Conservation (phyloP, 1,140 invertebrate genomes). For the Euwallacea fornicatus region DNA sequence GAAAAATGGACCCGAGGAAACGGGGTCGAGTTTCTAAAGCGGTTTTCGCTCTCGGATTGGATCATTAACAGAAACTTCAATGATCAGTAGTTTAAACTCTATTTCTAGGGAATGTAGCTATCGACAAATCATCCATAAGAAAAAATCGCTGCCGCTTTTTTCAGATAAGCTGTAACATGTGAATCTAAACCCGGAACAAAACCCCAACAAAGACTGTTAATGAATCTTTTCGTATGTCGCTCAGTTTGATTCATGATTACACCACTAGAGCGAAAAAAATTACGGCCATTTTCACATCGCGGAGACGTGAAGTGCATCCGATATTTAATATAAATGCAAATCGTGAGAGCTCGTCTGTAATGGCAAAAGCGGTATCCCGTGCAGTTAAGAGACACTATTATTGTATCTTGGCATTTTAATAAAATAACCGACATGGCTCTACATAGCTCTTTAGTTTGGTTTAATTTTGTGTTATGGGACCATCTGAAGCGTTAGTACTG, state of each 20-base stretch:
- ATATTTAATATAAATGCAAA: conserved; percentile 30
- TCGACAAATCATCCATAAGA: no score
- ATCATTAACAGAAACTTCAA: not conserved
- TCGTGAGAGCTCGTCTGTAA: conserved; percentile 22
- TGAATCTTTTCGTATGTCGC: no score
- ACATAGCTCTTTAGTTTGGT: conserved; percentile 13
- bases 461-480: conserved; percentile 13
- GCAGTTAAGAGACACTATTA: conserved; percentile 24
- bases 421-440: conserved; percentile 24
- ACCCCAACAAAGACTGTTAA: no score
- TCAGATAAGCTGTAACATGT: no score
- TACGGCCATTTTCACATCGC: no score
- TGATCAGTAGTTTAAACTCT: no score
- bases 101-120: no score
- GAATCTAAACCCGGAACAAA: no score
- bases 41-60: conserved; percentile 2
- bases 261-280: no score
- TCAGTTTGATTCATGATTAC: no score
- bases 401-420: conserved; percentile 29
- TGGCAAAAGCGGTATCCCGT: conserved; percentile 21
- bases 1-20: conserved; percentile 7
- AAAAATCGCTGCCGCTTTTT: no score
- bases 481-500: no score
- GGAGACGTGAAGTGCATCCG: conserved; percentile 15
- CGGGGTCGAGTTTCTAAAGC: not conserved